Base-by-base conservation (phyloP, 1,140 invertebrate species). In the Eubasilissa regina region DNA sequence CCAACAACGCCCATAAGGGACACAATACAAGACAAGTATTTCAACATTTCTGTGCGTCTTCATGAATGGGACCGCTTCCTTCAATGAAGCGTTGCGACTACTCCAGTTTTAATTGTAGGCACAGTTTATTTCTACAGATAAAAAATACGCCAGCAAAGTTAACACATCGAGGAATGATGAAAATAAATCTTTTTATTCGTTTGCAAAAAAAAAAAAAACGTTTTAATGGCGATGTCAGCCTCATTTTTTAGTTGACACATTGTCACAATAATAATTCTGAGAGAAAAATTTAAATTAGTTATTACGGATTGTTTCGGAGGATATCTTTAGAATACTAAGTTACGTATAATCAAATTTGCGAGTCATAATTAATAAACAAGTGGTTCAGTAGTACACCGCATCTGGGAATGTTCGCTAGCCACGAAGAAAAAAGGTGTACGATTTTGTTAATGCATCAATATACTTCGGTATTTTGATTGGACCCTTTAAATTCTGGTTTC, bases 1-100 rank as follows among this genome's bases (percentile, higher is more conserved):
- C 35, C 60, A 64, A 64, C 60, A 64, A 44, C 60, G 60, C 60
- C 19, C 35, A 43, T 64, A 64, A 43, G 4, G 60, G 60, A 21
- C n/a, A n/a, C n/a, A n/a, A 51, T 8, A 51, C n/a, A 51, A 51
- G 3, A 15, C n/a, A 51, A 51, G 48, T 12, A 12, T 13, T 13
- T 51, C 48, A 3, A 51, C 11, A 51, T 51, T 51, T 13, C n/a
- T 15, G n/a, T 15, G n/a, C 11, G n/a, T 51, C 48, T 15, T 51
- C 48, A 13, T 51, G 48, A 51, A 51, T 12, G 48, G 48, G 48
- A 51, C n/a, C 11, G 1, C 48, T 51, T 13, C 11, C 11, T 51
- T 35, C 25, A 35, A 35, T 35, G 25, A 6, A 35, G 25, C 25
- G 25, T 1, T 35, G 25, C 25, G 25, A 35, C 25, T 35, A 35